Percentiles rank a stretch among this genome's conserved stretches.
phyloP scores from a whole-genome alignment of 2,888 invertebrate species.

The Schrankia costaestrigalis region DNA sequence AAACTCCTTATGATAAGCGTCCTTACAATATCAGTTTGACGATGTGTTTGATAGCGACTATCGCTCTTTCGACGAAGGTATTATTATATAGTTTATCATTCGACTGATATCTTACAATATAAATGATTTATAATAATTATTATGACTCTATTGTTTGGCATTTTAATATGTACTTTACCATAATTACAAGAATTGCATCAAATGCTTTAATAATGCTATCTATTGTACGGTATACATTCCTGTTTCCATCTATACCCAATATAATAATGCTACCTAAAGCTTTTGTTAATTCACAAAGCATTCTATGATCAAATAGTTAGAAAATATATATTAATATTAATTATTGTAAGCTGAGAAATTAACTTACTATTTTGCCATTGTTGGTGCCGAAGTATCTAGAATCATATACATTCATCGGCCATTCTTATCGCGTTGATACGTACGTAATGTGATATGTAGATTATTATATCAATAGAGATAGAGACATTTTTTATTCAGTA shows the following conservation, averaged over 20 bases:
- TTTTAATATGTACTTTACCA: too few species aligned
- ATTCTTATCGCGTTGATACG: constrained; percentile 34
- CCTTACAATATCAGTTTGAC: constrained; percentile 57
- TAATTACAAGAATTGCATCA: too few species aligned
- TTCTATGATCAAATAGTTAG: too few species aligned
- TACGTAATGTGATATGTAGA: too few species aligned
- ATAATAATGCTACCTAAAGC: too few species aligned
- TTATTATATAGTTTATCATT: constrained; percentile 43
- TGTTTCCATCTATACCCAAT: too few species aligned
- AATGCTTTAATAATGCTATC: too few species aligned
- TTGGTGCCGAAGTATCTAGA: constrained; percentile 31
- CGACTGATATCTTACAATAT: constrained; percentile 46
- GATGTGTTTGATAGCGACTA: constrained; percentile 65
- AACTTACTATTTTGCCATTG: too few species aligned
- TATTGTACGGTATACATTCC: too few species aligned
- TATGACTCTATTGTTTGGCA: constrained; percentile 32
- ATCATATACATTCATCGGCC: constrained; percentile 21
- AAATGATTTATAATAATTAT: constrained; percentile 54
- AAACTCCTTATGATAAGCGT: constrained; percentile 65
- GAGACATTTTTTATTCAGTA: neutral
- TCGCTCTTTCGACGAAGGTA: constrained; percentile 52
- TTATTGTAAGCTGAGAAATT: neutral
- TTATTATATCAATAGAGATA: neutral
- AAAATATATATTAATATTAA: too few species aligned
- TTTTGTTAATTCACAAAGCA: too few species aligned